Base-by-base conservation (phyloP, 2,888 invertebrate genomes). In the Xanthia icteritia region DNA sequence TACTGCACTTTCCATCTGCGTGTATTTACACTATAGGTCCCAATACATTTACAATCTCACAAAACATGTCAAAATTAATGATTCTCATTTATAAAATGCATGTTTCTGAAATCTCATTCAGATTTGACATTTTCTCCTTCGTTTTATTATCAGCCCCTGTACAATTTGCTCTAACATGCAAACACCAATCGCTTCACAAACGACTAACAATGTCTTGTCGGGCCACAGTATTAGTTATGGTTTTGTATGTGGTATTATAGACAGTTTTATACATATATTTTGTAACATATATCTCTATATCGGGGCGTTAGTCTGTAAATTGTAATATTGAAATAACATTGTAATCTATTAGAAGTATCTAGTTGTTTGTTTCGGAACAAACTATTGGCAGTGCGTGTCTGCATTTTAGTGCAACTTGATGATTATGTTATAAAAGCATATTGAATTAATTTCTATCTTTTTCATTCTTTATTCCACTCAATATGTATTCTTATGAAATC, bases 141-240 rank as follows among this genome's bases (percentile, higher is more conserved):
- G 69, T 82, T 86, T 82, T 87, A 80, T 68, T 61, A 76, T 72
- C 63, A 91, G 93, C 92, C 95, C 95, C 92, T 95, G 93, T 96
- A 95, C 95, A 96, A 95, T 95, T 96, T 97, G 97, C 96, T 94
- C 97, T 97, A 97, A 97, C 97, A 97, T 97, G 97, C 97, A 97
- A 97, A 97, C 97, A 97, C 97, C 95, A 92, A 97, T 97, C 97
- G 97, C 97, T 97, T 96, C 95, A 95, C 96, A 94, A 92, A 93
- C 94, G 94, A 97, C 97, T 97, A 97, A 97, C 97, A 96, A 91
- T 94, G 95, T 95, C 94, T 96, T 95, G 94, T 91, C 91, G 96
- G 96, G 95, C 94, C 94, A 95, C 94, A 94, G 93, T 94, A 94
- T 94, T 95, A 94, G 94, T 93, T 92, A 93, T 94, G 96, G 96